Conservation (phyloP, 2,888 invertebrate species). For the Drosophila maculinotata region DNA sequence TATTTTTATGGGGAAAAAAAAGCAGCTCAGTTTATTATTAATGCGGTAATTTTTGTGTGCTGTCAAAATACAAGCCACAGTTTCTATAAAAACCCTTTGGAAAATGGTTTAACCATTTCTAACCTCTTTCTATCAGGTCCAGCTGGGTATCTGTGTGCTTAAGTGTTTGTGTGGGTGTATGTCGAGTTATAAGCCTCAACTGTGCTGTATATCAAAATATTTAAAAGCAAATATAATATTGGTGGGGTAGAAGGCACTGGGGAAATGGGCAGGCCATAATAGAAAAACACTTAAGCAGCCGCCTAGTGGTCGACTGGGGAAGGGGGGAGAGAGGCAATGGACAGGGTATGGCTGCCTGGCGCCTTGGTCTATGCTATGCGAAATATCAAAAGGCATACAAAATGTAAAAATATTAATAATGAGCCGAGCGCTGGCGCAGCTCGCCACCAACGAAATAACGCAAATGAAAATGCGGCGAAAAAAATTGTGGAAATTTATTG, state of each 20-base stretch:
- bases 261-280: constrained; percentile 67
- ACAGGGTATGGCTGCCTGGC: constrained; percentile 34
- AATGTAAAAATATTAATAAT: constrained; percentile 80
- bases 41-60: not conserved
- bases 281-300: constrained; percentile 81
- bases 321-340: too few species aligned
- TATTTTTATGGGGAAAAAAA: too few species aligned
- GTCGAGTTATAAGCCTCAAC: constrained; percentile 71
- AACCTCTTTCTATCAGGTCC: constrained; percentile 4
- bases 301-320: constrained; percentile 41
- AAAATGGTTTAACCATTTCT: not conserved
- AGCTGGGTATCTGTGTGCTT: constrained; percentile 33
- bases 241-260: constrained; percentile 60
- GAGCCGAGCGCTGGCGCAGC: constrained; percentile 69
- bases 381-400: constrained; percentile 73
- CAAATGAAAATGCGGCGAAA: constrained; percentile 56
- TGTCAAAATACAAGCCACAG: not conserved
- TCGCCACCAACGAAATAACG: constrained; percentile 27
- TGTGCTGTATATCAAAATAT: constrained; percentile 83
- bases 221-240: constrained; percentile 82
- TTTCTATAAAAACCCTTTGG: not conserved
- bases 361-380: constrained; percentile 42
- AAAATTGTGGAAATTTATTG: constrained; percentile 79
- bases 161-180: constrained; percentile 40
- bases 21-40: constrained; percentile 3